Evolutionary conservation across 2,113 vertebrate species (phyloP), one percentile per base, ranked within the genome.

Genomic region (Ameiurus melas): DNA sequence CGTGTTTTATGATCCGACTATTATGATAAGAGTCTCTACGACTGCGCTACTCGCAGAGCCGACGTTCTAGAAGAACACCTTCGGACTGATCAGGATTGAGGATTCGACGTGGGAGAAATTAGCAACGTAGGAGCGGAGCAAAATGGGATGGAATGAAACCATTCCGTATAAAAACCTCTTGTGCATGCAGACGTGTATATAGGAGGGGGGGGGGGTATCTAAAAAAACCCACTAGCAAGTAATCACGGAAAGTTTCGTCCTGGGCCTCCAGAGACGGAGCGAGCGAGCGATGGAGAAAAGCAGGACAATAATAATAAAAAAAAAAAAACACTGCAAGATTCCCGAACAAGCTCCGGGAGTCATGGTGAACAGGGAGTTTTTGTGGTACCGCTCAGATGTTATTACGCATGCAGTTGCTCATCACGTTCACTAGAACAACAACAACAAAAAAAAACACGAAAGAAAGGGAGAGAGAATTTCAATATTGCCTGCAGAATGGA

Each of bases 341-440:
- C 77, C 60, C 3, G 12, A 36, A 57, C 33, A 84, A 17, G 60
- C 60, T n/a, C 55, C 6, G 25, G 13, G 51, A 85, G 16, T 87
- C 82, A 90, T 39, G 57, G 53, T 14, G 39, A 53, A 86, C 3
- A 5, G 64, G 64, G 77, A 73, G 81, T 85, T 89, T 81, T 14
- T 73, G 84, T 39, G 68, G 68, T 85, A 53, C 30, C 1, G 55
- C 70, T 85, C 53, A 58, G 5, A 64, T 5, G 66, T 22, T 73
- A 73, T 75, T 75, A 43, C 51, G n/a, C 53, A 57, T 73, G 22
- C 47, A 13, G n/a, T n/a, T 51, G 39, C 43, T 66, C 60, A 84
- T 84, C 62, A 25, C 4, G 25, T 36, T 85, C n/a, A 73, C 39
- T 51, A 5, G 22, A 30, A 86, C 51, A n/a, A n/a, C n/a, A n/a